Base-by-base conservation (phyloP, 1,140 invertebrate genomes). In the Anoplolepis gracilipes region DNA sequence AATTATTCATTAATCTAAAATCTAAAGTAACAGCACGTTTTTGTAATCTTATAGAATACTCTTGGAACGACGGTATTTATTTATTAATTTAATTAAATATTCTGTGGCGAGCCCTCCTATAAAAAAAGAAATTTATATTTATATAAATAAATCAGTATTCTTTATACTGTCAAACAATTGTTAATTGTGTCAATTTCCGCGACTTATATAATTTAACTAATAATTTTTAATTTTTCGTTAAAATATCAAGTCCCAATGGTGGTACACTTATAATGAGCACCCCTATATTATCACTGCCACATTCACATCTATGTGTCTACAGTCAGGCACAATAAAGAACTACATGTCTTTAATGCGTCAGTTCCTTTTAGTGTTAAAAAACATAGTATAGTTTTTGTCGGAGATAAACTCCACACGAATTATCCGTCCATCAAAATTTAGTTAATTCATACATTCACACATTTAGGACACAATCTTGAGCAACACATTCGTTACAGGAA, bases 391-490 rank as follows among this genome's bases (percentile, higher is more conserved):
- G 30, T 36, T 4, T 22, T 16, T 53, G 55, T 79, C 22, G 30
- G 62, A 69, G 30, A 69, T 39, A 69, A 79, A 33, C 61, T 77
- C 36, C 57, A 61, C 4, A 49, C 30, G 10, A 69, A 46, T 79
- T 53, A 39, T 69, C 16, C 13, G 30, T 79, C 25, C 30, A 69
- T 19, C 39, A 22, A 69, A 53, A 79, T 69, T 67, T 67, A 79
- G 16, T 64, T 86, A 11, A 59, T 33, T 22, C 55, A 86, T 86
- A 78, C 85, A 87, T 78, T 87, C 86, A 87, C 84, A 87, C 86
- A 86, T 79, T 86, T 53, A 61, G 61, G 36, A 86, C 73, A 79
- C 86, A 87, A 70, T 85, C 85, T 86, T 53, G 30, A 77, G 78
- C 64, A 16, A 59, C 65, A 82, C 39, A 61, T 61, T 36, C 25